phyloP scores from a whole-genome alignment of 2,113 vertebrate genomes.

The Madoqua kirkii region DNA sequence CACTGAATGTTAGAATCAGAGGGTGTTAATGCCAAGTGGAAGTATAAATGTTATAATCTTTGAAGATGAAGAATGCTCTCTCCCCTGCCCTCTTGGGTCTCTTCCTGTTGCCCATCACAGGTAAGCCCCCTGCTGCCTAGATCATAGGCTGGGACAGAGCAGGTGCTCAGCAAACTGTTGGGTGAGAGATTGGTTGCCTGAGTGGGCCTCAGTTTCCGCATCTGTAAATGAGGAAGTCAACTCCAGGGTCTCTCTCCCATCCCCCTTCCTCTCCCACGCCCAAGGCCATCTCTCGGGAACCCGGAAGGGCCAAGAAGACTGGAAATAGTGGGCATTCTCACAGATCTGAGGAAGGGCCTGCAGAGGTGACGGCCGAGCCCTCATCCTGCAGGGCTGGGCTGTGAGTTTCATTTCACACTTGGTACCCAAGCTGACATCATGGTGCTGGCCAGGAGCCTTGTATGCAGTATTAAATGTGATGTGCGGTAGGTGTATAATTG shows the following conservation, averaged over 20 bases:
- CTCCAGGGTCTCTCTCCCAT: not conserved
- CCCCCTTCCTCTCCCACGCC: accelerated
- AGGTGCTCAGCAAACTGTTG: not conserved
- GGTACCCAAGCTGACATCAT: accelerated
- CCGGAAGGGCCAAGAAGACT: not conserved
- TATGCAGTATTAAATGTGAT: not conserved
- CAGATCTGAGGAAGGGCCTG: not conserved
- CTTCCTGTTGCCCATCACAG: accelerated
- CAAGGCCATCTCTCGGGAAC: not conserved
- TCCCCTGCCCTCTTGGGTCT: not conserved
- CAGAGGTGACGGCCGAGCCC: accelerated
- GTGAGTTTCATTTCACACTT: accelerated
- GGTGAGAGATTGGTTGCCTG: not conserved
- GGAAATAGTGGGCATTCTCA: accelerated
- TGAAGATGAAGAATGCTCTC: not conserved
- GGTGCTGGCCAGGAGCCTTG: accelerated
- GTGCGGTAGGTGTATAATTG: not conserved
- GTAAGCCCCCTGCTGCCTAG: accelerated
- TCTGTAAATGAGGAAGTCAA: not conserved
- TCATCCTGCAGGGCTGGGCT: not conserved
- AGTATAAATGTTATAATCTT: not conserved
- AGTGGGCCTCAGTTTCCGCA: not conserved
- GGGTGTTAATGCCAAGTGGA: not conserved
- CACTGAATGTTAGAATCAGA: not conserved
- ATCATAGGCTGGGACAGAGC: not conserved